These are phyloP conservation scores for Calephelis virginiensis DNA, from an alignment of 1,140 invertebrate species.

Conservation along the genomic window DNA sequence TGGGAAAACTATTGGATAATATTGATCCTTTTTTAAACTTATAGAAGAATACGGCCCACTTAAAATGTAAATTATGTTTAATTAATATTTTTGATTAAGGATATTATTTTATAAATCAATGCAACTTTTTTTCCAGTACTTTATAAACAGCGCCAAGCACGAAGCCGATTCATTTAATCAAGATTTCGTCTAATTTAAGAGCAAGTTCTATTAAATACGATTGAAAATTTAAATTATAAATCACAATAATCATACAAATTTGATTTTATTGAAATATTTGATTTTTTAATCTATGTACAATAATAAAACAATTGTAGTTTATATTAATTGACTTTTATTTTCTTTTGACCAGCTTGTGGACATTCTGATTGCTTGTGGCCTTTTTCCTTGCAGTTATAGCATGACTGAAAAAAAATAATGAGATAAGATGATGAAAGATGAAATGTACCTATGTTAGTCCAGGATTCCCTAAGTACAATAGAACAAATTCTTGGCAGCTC, in stretches of 20 bases:
- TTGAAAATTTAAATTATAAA: not conserved
- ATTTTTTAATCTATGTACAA: not conserved
- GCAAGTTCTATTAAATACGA: not conserved
- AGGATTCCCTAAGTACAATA: too few relatives aligned
- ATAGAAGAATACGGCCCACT: too few relatives aligned
- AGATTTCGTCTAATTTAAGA: not conserved
- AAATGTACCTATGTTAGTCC: too few relatives aligned
- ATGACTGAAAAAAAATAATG: constrained; percentile 55
- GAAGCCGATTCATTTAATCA: not conserved
- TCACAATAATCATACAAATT: not conserved
- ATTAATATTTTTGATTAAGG: too few relatives aligned
- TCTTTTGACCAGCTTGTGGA: constrained; percentile 37
- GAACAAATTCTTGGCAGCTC: too few relatives aligned
- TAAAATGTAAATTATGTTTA: too few relatives aligned
- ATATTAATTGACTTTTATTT: constrained; percentile 41
- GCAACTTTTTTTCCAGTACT: constrained; percentile 39
- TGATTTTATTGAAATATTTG: constrained; percentile 5
- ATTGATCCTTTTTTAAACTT: too few relatives aligned
- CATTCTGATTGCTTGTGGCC: constrained; percentile 69
- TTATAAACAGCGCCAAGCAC: not conserved
- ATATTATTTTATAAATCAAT: not conserved
- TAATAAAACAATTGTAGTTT: constrained; percentile 10
- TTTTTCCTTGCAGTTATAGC: constrained; percentile 66
- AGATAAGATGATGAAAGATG: too few relatives aligned
- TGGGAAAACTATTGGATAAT: too few relatives aligned